Evolutionary conservation across 2,888 invertebrate species (phyloP).

Genomic region (Lycophotia porphyrea): DNA sequence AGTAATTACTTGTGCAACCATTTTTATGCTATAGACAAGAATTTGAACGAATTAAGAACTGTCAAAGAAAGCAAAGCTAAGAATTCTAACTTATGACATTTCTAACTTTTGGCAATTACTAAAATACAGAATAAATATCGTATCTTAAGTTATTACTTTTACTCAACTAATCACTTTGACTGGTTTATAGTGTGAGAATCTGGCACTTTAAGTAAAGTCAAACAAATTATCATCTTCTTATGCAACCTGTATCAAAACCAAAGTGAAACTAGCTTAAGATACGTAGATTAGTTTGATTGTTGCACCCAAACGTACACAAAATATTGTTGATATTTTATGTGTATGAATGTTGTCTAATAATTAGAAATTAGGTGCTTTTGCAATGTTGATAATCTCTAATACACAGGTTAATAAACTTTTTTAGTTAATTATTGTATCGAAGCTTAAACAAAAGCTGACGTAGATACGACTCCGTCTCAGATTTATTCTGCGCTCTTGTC

Average conservation of each 20-base stretch:
- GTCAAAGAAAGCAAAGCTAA: not conserved
- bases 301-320: not conserved
- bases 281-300: not conserved
- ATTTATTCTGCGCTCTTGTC: slow-evolving; percentile 36
- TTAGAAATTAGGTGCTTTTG: too few relatives aligned
- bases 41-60: too few relatives aligned
- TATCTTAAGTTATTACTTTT: too few relatives aligned
- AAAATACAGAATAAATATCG: too few relatives aligned
- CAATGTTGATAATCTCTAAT: too few relatives aligned
- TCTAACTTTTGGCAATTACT: too few relatives aligned
- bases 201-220: not conserved
- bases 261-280: not conserved
- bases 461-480: slow-evolving; percentile 24
- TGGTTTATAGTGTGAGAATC: not conserved
- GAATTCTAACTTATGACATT: too few relatives aligned
- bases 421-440: slow-evolving; percentile 6
- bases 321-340: not conserved
- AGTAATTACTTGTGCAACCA: not conserved
- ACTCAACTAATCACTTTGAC: not conserved
- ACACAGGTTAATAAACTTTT: not conserved
- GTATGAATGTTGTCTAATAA: too few relatives aligned
- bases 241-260: not conserved
- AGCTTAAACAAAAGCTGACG: slow-evolving; percentile 30
- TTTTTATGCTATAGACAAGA: not conserved
- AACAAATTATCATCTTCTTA: not conserved